Evolutionary conservation across 2,113 vertebrate species (phyloP).

Genomic region (Pao palembangensis): DNA sequence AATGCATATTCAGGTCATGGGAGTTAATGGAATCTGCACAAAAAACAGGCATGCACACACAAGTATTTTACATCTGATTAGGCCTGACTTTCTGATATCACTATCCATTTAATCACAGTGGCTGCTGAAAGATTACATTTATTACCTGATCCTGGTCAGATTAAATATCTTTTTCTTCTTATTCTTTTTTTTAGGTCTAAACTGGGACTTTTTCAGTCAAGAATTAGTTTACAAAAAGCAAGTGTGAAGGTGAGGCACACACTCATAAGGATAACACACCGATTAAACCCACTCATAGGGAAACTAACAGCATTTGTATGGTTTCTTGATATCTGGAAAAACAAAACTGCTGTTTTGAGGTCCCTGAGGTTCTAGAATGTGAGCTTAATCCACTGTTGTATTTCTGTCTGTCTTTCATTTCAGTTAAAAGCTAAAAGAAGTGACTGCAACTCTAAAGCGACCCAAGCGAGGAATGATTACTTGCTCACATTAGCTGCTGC

Average conservation of each 20-base stretch:
- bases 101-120: conserved; percentile 20
- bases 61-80: conserved; percentile 8
- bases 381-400: background rate
- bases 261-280: conserved; percentile 17
- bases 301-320: background rate
- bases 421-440: conserved; percentile 96
- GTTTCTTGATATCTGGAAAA: background rate
- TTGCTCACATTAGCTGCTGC: conserved; percentile 94
- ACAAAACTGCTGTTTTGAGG: background rate
- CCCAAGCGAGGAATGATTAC: conserved; percentile 95
- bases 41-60: background rate
- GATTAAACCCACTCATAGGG: background rate
- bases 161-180: conserved; percentile 28
- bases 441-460: conserved; percentile 96
- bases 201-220: conserved; percentile 96
- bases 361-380: background rate
- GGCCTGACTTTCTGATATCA: conserved; percentile 23
- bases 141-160: conserved; percentile 18
- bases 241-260: conserved; percentile 90
- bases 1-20: conserved; percentile 5
- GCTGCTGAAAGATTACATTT: conserved; percentile 27
- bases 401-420: conserved; percentile 15
- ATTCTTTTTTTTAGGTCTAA: conserved; percentile 84
- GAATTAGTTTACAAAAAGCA: conserved; percentile 99
- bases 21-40: background rate